A percentile compares a stretch with the other conserved stretches of the same genome.
These are phyloP conservation scores for Neogobius melanostomus DNA, from an alignment of 2,113 vertebrate species.

Conservation along the genomic window DNA sequence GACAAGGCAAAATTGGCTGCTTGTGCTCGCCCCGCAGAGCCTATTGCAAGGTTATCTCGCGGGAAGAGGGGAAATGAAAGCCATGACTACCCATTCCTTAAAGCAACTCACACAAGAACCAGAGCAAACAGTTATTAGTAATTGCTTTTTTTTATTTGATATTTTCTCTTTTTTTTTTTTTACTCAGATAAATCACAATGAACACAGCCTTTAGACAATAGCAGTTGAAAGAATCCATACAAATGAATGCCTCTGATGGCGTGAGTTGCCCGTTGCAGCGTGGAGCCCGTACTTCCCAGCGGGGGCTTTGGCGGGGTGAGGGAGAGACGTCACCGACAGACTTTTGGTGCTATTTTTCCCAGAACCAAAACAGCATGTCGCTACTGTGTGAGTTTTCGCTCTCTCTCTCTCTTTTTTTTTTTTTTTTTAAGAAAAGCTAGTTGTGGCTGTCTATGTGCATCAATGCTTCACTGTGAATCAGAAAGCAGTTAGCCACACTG, in stretches of 20 bases:
- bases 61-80: constrained; percentile 34
- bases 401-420: no score
- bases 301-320: constrained; percentile 56
- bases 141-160: constrained; percentile 83
- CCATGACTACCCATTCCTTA: constrained; percentile 28
- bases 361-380: constrained; percentile 62
- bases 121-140: constrained; percentile 83
- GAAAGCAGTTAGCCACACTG: constrained; percentile 78
- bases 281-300: constrained; percentile 75
- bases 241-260: constrained; percentile 84
- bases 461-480: constrained; percentile 52
- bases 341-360: constrained; percentile 60
- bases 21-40: constrained; percentile 14
- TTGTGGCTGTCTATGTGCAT: constrained; percentile 49
- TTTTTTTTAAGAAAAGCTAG: constrained; percentile 24
- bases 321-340: constrained; percentile 73
- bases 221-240: constrained; percentile 89
- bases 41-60: constrained; percentile 29
- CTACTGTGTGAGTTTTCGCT: constrained; percentile 20
- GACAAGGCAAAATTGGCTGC: constrained; percentile 34
- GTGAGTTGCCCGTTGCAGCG: constrained; percentile 80
- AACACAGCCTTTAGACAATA: constrained; percentile 94
- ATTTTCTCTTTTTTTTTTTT: constrained; percentile 87
- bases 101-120: constrained; percentile 73
- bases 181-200: constrained; percentile 92